Evolutionary conservation across 2,113 vertebrate species (phyloP), one percentile per base, ranked within the genome.

Genomic region (Elgaria multicarinata): DNA sequence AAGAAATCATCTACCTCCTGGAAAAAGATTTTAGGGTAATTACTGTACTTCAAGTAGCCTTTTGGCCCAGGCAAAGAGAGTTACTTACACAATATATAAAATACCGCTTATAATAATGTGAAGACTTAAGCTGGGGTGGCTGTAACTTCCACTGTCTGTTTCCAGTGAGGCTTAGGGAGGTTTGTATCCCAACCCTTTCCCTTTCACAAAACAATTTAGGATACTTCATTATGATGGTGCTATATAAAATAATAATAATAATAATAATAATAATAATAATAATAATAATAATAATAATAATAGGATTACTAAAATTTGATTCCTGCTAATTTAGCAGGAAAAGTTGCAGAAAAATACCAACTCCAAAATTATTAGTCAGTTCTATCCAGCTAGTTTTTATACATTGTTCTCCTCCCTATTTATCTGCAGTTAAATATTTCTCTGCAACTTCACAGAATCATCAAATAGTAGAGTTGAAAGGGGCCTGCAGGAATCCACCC

Each of bases 1-100:
- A 99, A 99, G 96, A 99, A 99, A 69, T 99, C 99, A 97, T 99
- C 99, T 2, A 99, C 98, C 93, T 99, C 99, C 99, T 99, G 95
- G 86, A 95, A 77, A 91, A 55, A 58, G 80, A 31, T 74, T 28
- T 91, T 91, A 90, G 84, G 28, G 75, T 46, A 44, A 46, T 66
- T 44, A 66, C 0, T 66, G 13, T 5, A 84, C 8, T 67, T 24
- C 64, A 92, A 75, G 90, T 55, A 0, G 88, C 33, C 0, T 69
- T 67, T 69, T 67, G 39, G 10, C 9, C 31, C 22, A 24, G 13
- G 14, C 22, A 80, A 39, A 18, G 33, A 4, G 2, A 77, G 4
- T 22, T 44, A 33, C 16, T 18, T 31, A 10, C 26, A 33, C 22
- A 62, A 9, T n/a, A 6, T 16, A 39, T 39, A 62, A 58, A 81